phyloP scores from a whole-genome alignment of 2,113 vertebrate species.

The Hymenochirus boettgeri region DNA sequence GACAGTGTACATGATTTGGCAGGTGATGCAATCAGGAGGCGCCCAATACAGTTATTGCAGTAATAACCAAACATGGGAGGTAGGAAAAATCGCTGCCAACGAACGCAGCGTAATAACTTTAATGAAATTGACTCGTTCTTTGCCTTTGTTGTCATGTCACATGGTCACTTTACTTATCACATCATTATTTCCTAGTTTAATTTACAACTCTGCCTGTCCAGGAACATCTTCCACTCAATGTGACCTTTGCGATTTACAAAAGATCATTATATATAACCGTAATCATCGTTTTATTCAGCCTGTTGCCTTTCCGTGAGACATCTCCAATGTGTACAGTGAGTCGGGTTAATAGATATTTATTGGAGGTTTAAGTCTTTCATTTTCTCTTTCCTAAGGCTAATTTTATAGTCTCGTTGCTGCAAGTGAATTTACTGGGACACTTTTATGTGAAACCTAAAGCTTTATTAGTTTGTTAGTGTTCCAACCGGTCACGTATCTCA shows the following conservation, averaged over 20 bases:
- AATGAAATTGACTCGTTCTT: no score
- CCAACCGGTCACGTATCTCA: constrained; percentile 1
- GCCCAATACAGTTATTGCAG: no score
- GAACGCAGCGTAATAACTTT: no score
- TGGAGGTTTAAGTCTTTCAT: constrained; percentile 9
- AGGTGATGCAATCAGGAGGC: no score
- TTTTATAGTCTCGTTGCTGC: constrained; percentile 24
- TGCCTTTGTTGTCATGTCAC: no score
- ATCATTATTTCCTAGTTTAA: neutral
- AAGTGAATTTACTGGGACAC: constrained; percentile 22
- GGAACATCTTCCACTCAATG: neutral
- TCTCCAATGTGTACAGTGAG: neutral
- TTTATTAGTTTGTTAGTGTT: constrained; percentile 15
- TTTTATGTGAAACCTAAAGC: constrained; percentile 27
- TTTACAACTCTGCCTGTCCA: neutral
- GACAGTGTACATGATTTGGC: no score
- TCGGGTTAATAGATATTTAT: constrained; percentile 29
- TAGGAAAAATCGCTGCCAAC: no score
- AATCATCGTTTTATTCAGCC: neutral
- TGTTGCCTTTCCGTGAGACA: neutral
- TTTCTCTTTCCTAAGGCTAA: constrained; percentile 18
- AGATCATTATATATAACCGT: neutral
- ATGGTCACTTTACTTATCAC: no score
- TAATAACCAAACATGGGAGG: no score
- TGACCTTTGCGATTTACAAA: neutral